Base-by-base conservation (phyloP, 2,888 invertebrate genomes). In the Polyploca ridens region DNA sequence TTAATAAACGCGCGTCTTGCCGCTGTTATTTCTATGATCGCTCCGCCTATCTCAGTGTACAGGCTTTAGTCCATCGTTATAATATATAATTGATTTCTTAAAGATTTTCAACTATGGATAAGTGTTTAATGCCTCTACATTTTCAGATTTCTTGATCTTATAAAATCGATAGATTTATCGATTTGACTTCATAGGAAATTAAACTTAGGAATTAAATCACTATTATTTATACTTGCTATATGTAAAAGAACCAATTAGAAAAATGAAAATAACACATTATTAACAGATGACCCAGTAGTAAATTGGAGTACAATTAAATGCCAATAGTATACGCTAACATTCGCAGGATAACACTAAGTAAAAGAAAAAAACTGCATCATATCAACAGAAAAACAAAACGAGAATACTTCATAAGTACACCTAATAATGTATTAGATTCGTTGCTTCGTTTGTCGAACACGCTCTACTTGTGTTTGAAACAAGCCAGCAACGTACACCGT, bases 401-500 rank as follows among this genome's bases (percentile, higher is more conserved):
- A 54, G 54, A 54, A 54, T 54, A 19, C 54, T 54, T n/a, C 27
- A 13, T 41, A 19, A 35, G 41, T 10, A 5, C 41, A 61, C 19
- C 11, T 19, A 19, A 19, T 27, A 41, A 44, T 19, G 61, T 41
- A 13, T 61, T 41, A 33, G 44, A 79, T 81, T 76, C 81, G 82
- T 79, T 77, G 77, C 80, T 74, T 67, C 64, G 64, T 72, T 68
- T 69, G 69, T 41, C 69, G 72, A 70, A 75, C 63, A 60, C 63
- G 60, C 63, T 62, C 68, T 65, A 66, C 64, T 67, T 74, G 71
- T 71, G 69, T 69, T 74, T 77, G 72, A 71, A 76, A 69, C 69
- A 71, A 77, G 63, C 76, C 70, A 69, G 80, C 79, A 80, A 81
- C 71, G 77, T 76, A 76, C 67, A 72, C 64, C 69, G 65, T 41